Conservation (phyloP, 2,888 invertebrate species). For the Parnassius mnemosyne region DNA sequence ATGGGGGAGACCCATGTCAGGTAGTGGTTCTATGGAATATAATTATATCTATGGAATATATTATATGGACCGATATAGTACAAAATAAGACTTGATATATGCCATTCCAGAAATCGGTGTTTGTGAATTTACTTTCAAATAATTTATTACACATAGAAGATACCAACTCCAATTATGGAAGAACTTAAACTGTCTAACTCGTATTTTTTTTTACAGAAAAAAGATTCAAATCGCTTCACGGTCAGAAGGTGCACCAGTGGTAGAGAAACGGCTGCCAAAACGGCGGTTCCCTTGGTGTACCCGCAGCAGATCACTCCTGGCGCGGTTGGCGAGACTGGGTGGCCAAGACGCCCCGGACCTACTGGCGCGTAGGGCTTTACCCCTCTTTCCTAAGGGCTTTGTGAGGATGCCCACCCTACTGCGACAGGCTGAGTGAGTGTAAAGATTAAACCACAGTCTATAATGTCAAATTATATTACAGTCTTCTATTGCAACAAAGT, state of each 20-base stretch:
- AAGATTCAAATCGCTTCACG: constrained; percentile 56
- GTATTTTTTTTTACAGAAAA: constrained; percentile 46
- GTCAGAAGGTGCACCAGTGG: constrained; percentile 72
- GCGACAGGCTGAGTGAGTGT: constrained; percentile 72
- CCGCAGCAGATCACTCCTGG: constrained; percentile 46
- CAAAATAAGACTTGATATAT: no score
- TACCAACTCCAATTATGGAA: no score
- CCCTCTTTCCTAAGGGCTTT: constrained; percentile 85
- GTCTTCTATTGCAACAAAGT: no score
- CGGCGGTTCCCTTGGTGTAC: constrained; percentile 87
- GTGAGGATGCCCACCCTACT: constrained; percentile 80
- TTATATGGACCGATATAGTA: no score
- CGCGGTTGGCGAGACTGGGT: constrained; percentile 36
- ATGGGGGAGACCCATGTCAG: no score
- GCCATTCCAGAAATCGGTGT: no score
- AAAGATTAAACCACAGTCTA: not conserved
- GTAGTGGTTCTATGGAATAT: no score
- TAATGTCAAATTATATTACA: not conserved
- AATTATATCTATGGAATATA: no score
- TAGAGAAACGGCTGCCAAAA: constrained; percentile 82
- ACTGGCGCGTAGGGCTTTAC: constrained; percentile 81
- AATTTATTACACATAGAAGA: no score
- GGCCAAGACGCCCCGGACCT: constrained; percentile 46
- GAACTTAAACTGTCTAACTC: not conserved
- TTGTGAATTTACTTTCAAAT: no score